Conservation (phyloP, 1,140 invertebrate genomes). For the Sitophilus oryzae region DNA sequence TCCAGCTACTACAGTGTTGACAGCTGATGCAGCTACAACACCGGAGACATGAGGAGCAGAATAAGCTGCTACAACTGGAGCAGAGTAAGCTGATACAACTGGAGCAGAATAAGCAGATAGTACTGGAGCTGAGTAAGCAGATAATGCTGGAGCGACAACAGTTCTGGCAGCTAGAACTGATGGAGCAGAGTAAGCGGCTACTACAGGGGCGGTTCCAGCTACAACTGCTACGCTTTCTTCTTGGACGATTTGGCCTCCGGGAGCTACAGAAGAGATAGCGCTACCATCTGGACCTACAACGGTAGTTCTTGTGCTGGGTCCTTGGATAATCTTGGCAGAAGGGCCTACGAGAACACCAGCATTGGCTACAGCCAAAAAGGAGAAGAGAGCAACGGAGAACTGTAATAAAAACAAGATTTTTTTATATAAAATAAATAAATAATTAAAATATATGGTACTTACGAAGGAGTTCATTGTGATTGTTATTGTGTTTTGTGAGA, state of each 20-base stretch:
- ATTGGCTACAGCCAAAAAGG: constrained; percentile 27
- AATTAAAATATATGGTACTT: neutral
- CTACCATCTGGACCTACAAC: constrained; percentile 35
- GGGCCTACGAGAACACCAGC: constrained; percentile 22
- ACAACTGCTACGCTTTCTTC: constrained; percentile 20
- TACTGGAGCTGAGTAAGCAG: neutral
- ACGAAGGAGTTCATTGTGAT: constrained; percentile 2
- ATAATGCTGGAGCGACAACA: constrained; percentile 7
- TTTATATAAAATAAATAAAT: neutral
- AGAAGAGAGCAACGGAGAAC: constrained; percentile 23
- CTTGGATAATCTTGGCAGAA: constrained; percentile 28
- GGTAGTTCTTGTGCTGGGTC: constrained; percentile 30
- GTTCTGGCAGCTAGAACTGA: neutral
- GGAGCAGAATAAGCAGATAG: neutral
- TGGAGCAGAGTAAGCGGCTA: neutral
- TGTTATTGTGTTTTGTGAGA: neutral
- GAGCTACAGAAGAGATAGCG: constrained; percentile 28
- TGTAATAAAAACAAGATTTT: constrained; percentile 14
- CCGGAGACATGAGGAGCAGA: no score
- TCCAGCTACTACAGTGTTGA: neutral
- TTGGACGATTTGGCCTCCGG: constrained; percentile 30
- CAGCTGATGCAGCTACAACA: neutral
- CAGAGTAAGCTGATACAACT: no score
- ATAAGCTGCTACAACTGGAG: no score
- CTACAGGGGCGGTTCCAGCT: constrained; percentile 2